Percentiles rank a stretch among this genome's conserved stretches.
Evolutionary conservation across 1,140 invertebrate genomes (phyloP).

Genomic region (Ladona fulva): DNA sequence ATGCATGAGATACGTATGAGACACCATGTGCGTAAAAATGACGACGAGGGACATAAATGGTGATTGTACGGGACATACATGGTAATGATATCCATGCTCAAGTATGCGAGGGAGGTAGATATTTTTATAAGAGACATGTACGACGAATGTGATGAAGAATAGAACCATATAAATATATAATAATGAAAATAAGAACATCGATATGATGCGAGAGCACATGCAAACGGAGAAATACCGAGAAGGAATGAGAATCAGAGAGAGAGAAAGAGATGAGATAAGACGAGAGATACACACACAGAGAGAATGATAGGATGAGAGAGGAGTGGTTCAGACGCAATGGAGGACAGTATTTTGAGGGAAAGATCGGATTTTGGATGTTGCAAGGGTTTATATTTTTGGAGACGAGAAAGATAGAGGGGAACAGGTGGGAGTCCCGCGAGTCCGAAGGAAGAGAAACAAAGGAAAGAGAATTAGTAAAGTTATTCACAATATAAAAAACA

Average conservation of each 20-base stretch:
- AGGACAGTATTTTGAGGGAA: not conserved
- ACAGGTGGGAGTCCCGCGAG: not conserved
- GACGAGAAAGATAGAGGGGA: not conserved
- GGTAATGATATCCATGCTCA: too few species aligned
- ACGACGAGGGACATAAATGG: too few species aligned
- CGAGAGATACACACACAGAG: not conserved
- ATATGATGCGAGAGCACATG: too few species aligned
- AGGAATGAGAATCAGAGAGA: not conserved
- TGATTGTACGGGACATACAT: too few species aligned
- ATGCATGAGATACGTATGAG: too few species aligned
- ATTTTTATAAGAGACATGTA: too few species aligned
- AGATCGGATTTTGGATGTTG: not conserved
- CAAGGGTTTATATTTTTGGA: not conserved
- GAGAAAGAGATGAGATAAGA: not conserved
- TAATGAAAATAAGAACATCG: too few species aligned
- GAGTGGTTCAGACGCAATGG: not conserved
- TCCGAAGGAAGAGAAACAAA: slow-evolving; percentile 42
- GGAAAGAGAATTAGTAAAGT: slow-evolving; percentile 43
- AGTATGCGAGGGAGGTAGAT: too few species aligned
- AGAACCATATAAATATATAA: too few species aligned
- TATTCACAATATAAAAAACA: slow-evolving; percentile 27
- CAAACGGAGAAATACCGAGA: not conserved
- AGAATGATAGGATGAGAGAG: not conserved
- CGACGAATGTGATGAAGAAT: too few species aligned
- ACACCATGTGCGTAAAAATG: too few species aligned